These are phyloP conservation scores for Andrena camellia DNA, from an alignment of 2,888 invertebrate genomes.

Conservation along the genomic window DNA sequence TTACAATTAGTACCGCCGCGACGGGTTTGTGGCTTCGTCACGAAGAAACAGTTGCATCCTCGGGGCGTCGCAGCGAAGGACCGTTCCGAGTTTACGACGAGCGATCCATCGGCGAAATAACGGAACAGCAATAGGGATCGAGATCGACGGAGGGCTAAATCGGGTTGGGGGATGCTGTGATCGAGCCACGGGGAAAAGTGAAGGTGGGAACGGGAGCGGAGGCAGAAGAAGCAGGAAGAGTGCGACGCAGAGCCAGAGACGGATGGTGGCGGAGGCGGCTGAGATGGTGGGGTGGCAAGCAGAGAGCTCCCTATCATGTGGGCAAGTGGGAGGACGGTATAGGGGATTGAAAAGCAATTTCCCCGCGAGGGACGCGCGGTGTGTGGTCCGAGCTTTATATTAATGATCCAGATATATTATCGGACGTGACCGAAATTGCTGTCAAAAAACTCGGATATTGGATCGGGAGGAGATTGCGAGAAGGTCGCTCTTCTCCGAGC, in stretches of 20 bases:
- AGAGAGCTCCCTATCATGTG: constrained; percentile 59
- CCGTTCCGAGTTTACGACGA: background rate
- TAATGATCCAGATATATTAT: constrained; percentile 86
- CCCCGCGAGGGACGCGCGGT: constrained; percentile 81
- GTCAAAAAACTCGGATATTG: constrained; percentile 86
- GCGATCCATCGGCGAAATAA: constrained; percentile 45
- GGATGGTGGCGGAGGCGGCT: constrained; percentile 48
- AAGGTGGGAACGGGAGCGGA: constrained; percentile 20
- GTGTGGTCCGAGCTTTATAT: constrained; percentile 84
- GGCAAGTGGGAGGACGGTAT: constrained; percentile 74
- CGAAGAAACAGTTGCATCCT: no score
- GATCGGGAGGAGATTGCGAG: constrained; percentile 85
- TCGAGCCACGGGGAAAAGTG: constrained; percentile 33
- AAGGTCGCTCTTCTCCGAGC: constrained; percentile 75
- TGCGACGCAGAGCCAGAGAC: constrained; percentile 64
- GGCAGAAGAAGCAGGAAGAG: constrained; percentile 50
- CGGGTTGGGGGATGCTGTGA: background rate
- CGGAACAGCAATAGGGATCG: constrained; percentile 43
- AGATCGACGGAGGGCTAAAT: constrained; percentile 33
- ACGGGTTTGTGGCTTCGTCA: background rate
- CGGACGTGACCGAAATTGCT: constrained; percentile 86
- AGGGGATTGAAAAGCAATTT: constrained; percentile 86
- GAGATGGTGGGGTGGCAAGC: constrained; percentile 53
- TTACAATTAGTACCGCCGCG: no score
- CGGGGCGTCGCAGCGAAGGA: background rate